phyloP scores from a whole-genome alignment of 2,888 invertebrate genomes.

The Nemurella pictetii region DNA sequence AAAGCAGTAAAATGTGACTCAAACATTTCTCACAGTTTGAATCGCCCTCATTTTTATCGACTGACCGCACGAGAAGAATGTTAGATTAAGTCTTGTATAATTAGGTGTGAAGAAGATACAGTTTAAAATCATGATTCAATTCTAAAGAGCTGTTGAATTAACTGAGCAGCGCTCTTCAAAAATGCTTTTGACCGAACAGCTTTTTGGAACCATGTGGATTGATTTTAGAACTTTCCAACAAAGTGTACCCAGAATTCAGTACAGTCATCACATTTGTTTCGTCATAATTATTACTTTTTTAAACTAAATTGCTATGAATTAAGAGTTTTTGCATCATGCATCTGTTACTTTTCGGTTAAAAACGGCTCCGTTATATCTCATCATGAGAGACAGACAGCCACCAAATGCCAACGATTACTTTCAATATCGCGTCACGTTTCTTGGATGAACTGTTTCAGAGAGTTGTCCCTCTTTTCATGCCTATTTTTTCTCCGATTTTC shows the following conservation, averaged over 20 bases:
- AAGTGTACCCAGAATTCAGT: neutral
- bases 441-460: neutral
- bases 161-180: neutral
- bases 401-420: neutral
- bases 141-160: neutral
- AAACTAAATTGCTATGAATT: neutral
- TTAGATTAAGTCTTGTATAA: constrained; percentile 15
- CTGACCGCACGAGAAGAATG: constrained; percentile 27
- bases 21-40: constrained; percentile 18
- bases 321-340: neutral
- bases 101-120: constrained; percentile 12
- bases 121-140: constrained; percentile 1
- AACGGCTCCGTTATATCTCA: neutral
- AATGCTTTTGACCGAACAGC: neutral
- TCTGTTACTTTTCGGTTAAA: neutral
- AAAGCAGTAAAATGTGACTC: constrained; percentile 17
- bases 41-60: constrained; percentile 17
- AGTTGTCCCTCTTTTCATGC: neutral
- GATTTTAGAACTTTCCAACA: neutral
- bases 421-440: neutral
- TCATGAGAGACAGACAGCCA: neutral
- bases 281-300: neutral
- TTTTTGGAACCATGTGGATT: neutral
- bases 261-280: neutral
- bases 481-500: too few relatives aligned